phyloP scores from a whole-genome alignment of 2,888 invertebrate genomes.

The Andrena hattorfiana region DNA sequence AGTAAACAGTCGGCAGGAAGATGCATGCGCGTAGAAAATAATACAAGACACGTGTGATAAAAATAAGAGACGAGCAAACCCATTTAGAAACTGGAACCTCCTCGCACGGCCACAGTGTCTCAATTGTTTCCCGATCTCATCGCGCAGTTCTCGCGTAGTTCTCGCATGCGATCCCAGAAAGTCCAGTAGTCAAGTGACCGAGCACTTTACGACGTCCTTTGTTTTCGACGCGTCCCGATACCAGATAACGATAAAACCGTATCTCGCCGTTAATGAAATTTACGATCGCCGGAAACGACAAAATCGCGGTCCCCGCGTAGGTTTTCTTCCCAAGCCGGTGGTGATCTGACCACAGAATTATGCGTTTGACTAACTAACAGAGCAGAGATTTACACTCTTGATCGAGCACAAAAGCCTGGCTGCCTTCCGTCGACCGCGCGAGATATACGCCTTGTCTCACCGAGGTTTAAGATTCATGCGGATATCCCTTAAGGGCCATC shows the following conservation, averaged over 20 bases:
- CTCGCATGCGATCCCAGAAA: slow-evolving; percentile 3
- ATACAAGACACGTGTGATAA: too few species aligned
- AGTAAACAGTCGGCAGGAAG: neutral
- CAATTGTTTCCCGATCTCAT: neutral
- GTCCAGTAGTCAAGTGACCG: slow-evolving; percentile 42
- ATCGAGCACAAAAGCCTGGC: slow-evolving; percentile 46
- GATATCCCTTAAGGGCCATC: slow-evolving; percentile 54
- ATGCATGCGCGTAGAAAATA: too few species aligned
- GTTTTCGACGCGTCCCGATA: slow-evolving; percentile 39
- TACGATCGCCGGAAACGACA: slow-evolving; percentile 49
- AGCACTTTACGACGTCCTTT: slow-evolving; percentile 47
- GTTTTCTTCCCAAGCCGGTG: slow-evolving; percentile 22
- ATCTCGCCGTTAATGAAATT: slow-evolving; percentile 60
- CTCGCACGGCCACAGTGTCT: neutral
- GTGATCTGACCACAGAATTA: slow-evolving; percentile 51
- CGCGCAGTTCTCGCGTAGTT: slow-evolving; percentile 20
- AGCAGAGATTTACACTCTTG: slow-evolving; percentile 58
- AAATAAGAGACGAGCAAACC: too few species aligned
- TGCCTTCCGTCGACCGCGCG: slow-evolving; percentile 18
- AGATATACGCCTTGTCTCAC: slow-evolving; percentile 35
- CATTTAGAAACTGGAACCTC: neutral
- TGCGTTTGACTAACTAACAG: slow-evolving; percentile 60
- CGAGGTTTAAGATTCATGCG: slow-evolving; percentile 55
- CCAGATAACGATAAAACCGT: slow-evolving; percentile 52
- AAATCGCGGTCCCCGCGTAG: slow-evolving; percentile 42